Base-by-base conservation (phyloP, 2,888 invertebrate genomes). In the Holacanthella duospinosa region DNA sequence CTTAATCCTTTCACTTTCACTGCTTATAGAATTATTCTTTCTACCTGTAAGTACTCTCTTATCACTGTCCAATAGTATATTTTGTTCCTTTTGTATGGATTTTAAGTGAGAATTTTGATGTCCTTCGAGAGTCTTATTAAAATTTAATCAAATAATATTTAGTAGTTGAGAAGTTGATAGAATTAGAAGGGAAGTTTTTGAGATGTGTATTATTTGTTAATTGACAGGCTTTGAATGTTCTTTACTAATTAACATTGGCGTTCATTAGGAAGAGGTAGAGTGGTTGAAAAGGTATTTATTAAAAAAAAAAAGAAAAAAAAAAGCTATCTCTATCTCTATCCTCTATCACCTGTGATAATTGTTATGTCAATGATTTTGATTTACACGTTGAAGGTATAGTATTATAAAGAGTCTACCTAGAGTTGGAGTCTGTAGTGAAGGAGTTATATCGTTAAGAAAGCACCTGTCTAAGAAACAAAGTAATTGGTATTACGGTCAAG, bases 291-390 rank as follows among this genome's bases (percentile, higher is more conserved):
- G 36, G 16, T 16, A 36, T 36, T 36, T 36, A 36, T 6, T 36
- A 6, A 36, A 36, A 36, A 36, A 9, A 16, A 16, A 36, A 16
- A 36, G 36, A n/a, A n/a, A n/a, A 36, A 36, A 36, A 36, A 36
- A 36, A 36, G 16, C 36, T 48, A 9, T 21, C 21, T 21, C 12
- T 4, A 48, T 9, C 48, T 21, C 12, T 48, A 48, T 36, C 9
- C 36, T 6, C 16, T 36, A 16, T 36, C 16, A 9, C 48, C 48
- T 48, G 48, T 21, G 48, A 48, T 48, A 48, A 48, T 48, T 48
- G 21, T 48, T 48, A n/a, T 48, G 48, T 48, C 48, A 48, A 48
- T 48, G 48, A 21, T 48, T 48, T 48, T 48, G 48, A 48, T n/a
- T n/a, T 48, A 21, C 19, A 21, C 19, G 12, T n/a, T 16, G 6